A percentile compares a stretch with the other conserved stretches of the same genome.
Evolutionary conservation across 2,888 invertebrate species (phyloP).

Genomic region (Xanthia togata): DNA sequence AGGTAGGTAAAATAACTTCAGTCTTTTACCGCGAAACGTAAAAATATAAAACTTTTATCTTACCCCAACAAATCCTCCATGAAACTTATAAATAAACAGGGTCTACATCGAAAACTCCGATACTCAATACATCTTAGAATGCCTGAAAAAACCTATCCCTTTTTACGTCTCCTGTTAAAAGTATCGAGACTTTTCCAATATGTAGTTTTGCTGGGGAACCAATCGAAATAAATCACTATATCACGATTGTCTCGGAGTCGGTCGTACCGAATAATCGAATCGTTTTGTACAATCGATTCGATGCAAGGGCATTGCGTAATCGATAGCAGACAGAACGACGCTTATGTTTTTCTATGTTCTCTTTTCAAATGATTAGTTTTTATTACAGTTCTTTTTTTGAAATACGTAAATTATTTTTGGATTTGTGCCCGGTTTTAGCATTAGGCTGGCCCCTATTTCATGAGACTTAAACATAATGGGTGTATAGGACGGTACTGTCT

Average conservation of each 20-base stretch:
- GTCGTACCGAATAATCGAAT: constrained; percentile 68
- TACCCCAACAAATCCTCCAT: constrained; percentile 34
- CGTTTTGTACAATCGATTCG: constrained; percentile 63
- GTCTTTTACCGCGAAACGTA: background rate
- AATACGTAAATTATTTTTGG: background rate
- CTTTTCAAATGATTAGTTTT: constrained; percentile 30
- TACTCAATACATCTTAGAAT: constrained; percentile 60
- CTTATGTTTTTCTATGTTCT: constrained; percentile 33
- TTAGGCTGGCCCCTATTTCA: too few species aligned
- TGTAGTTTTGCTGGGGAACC: constrained; percentile 67
- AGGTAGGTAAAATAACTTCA: constrained; percentile 4
- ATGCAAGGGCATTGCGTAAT: constrained; percentile 68
- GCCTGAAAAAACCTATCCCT: constrained; percentile 54
- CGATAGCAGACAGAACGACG: constrained; percentile 57
- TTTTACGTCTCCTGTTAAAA: constrained; percentile 59
- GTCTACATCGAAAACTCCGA: constrained; percentile 28
- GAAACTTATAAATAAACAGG: constrained; percentile 50
- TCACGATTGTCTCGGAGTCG: constrained; percentile 63
- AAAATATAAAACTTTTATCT: constrained; percentile 30
- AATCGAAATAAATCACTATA: constrained; percentile 71
- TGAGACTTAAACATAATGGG: background rate
- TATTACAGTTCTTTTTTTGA: background rate
- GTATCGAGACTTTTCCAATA: constrained; percentile 67
- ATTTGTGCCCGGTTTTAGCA: background rate
- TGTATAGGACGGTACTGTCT: background rate